Evolutionary conservation across 2,797 vertebrate species (phyloP).

Genomic region (Halcyon smyrnensis): DNA sequence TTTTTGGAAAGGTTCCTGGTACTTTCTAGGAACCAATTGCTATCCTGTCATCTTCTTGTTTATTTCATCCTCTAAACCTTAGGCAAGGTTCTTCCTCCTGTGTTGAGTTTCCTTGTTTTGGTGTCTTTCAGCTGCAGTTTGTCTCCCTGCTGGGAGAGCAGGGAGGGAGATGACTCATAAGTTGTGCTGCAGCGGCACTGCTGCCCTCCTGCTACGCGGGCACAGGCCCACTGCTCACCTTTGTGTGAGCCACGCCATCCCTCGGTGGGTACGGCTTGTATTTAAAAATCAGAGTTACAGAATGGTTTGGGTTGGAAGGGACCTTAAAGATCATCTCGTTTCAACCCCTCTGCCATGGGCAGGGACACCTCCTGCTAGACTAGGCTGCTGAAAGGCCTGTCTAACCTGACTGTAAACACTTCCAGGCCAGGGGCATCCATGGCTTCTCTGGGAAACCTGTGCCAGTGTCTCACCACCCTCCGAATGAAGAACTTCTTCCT

Average conservation of each 20-base stretch:
- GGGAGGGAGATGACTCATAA: background rate
- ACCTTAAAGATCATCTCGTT: background rate
- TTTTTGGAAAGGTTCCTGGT: background rate
- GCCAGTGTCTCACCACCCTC: background rate
- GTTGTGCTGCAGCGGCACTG: background rate
- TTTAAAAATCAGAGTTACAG: background rate
- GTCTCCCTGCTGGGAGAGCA: background rate
- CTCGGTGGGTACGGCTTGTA: rapidly evolving
- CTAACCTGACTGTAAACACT: background rate
- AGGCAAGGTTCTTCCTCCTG: rapidly evolving
- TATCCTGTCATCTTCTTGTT: background rate
- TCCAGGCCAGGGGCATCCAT: background rate
- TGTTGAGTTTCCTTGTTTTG: background rate
- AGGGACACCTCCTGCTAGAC: background rate
- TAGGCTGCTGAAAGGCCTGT: background rate
- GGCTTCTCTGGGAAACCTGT: background rate
- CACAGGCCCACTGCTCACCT: background rate
- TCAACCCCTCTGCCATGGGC: background rate
- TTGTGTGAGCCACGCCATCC: background rate
- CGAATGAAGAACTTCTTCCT: background rate
- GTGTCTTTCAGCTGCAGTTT: background rate
- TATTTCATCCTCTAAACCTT: background rate
- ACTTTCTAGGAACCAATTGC: background rate
- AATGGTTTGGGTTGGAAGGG: background rate
- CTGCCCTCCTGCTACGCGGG: rapidly evolving